These are phyloP conservation scores for Spondyliosoma cantharus DNA, from an alignment of 2,797 vertebrate genomes.

Conservation along the genomic window DNA sequence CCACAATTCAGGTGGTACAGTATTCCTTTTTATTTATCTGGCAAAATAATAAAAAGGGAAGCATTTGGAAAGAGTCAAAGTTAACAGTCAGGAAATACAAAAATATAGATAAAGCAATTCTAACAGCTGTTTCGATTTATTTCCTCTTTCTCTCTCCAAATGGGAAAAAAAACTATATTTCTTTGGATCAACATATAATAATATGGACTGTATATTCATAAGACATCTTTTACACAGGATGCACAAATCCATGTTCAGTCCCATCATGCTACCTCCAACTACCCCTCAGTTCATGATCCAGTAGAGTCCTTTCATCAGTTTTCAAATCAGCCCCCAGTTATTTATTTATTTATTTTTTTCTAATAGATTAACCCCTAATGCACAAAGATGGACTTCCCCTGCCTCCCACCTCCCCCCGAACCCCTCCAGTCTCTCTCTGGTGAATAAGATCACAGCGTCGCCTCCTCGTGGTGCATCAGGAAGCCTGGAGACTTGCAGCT, in stretches of 20 bases:
- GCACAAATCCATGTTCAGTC: slow-evolving; percentile 61
- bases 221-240: slow-evolving; percentile 74
- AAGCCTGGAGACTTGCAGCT: slow-evolving; percentile 52
- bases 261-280: slow-evolving; percentile 57
- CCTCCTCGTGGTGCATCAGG: slow-evolving; percentile 33
- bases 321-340: slow-evolving; percentile 33
- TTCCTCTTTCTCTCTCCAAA: slow-evolving; percentile 73
- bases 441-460: slow-evolving; percentile 59
- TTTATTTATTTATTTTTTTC: slow-evolving; percentile 55
- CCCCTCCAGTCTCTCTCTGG: slow-evolving; percentile 78
- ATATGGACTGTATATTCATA: slow-evolving; percentile 69
- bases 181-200: slow-evolving; percentile 81
- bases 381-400: slow-evolving; percentile 34
- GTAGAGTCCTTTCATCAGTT: slow-evolving; percentile 68
- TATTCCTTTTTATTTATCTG: slow-evolving; percentile 81
- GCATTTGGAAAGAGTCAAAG: slow-evolving; percentile 76
- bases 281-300: slow-evolving; percentile 45
- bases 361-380: slow-evolving; percentile 58
- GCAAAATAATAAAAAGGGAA: slow-evolving; percentile 82
- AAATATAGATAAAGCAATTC: slow-evolving; percentile 84
- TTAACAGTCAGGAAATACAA: slow-evolving; percentile 83
- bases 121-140: slow-evolving; percentile 74
- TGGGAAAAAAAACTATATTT: slow-evolving; percentile 68
- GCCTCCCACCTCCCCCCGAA: slow-evolving; percentile 3
- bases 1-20: slow-evolving; percentile 53